Conservation (phyloP, 2,797 vertebrate species). For the Chelmon rostratus region DNA sequence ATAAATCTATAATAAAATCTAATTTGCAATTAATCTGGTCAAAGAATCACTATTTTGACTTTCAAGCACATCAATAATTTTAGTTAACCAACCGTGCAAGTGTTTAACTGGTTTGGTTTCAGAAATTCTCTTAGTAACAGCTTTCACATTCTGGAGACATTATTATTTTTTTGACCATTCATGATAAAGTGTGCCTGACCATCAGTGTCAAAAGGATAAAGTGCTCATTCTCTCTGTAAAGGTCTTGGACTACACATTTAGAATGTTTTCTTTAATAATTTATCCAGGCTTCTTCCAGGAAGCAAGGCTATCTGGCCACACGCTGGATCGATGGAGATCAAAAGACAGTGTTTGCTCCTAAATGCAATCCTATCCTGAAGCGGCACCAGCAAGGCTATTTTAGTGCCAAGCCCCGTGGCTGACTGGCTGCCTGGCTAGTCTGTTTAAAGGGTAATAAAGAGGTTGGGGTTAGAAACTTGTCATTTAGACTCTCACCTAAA, state of each 20-base stretch:
- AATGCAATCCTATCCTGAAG: conserved; percentile 75
- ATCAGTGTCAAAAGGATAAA: conserved; percentile 47
- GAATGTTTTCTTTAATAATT: conserved; percentile 82
- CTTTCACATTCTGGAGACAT: conserved; percentile 29
- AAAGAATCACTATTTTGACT: neutral
- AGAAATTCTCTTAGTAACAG: neutral
- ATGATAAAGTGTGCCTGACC: conserved; percentile 32
- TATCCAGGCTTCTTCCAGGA: conserved; percentile 74
- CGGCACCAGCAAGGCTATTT: conserved; percentile 75
- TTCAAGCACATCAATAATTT: neutral
- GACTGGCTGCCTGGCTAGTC: conserved; percentile 11
- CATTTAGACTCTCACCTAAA: conserved; percentile 33
- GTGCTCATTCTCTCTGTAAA: conserved; percentile 49
- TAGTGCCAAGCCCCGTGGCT: conserved; percentile 50
- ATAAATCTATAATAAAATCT: neutral
- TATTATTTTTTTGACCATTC: conserved; percentile 34
- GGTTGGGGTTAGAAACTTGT: conserved; percentile 35
- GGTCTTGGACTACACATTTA: conserved; percentile 70
- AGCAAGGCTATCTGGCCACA: conserved; percentile 70
- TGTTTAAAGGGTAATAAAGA: conserved; percentile 59
- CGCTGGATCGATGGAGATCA: conserved; percentile 83
- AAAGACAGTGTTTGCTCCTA: conserved; percentile 79
- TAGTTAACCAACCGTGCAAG: neutral
- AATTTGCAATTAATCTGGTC: neutral
- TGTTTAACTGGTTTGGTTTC: conserved; percentile 14